Evolutionary conservation across 1,140 invertebrate genomes (phyloP), one percentile per base, ranked within the genome.

Genomic region (Galendromus occidentalis): DNA sequence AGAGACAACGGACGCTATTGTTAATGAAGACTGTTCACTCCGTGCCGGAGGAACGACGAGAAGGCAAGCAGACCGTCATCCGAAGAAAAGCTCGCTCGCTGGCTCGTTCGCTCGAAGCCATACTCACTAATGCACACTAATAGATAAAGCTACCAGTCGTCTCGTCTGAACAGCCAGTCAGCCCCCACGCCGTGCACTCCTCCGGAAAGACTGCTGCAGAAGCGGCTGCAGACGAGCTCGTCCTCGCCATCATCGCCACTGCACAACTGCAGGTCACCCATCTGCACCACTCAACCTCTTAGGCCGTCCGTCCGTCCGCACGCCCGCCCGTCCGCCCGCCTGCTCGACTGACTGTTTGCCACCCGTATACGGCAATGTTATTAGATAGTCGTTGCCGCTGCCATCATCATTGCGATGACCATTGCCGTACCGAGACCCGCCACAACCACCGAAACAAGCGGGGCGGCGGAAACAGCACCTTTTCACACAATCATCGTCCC

Each of bases 1-100:
- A 39, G 33, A 39, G 33, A 39, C 33, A 39, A 39, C 33, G 33
- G 33, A 39, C 33, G 33, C 33, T 59, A 28, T 47, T 47, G 51
- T 59, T 59, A 59, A 59, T 59, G 51, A 59, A 59, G 51, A 59
- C 33, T 59, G 51, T 59, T 59, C 51, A 59, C 51, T 59, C 51
- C 33, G 51, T 59, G 25, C 5, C 45, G 18, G 45, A 22, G 45
- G 14, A 47, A 20, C 45, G 45, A 20, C 18, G 18, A 20, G 17
- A 28, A 4, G 51, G 25, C 25, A 2, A 25, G 22, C 51, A 59
- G 22, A 25, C 51, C 51, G 33, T 14, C 51, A 25, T 47, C 45
- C 45, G 7, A n/a, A 39, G 33, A 9, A 39, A 39, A 39, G 33
- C 33, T 39, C 25, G 51, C 9, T 22, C 51, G 25, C 14, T 7